Percentiles rank a stretch among this genome's conserved stretches.
phyloP scores from a whole-genome alignment of 2,113 vertebrate species.

The Engraulis encrasicolus region DNA sequence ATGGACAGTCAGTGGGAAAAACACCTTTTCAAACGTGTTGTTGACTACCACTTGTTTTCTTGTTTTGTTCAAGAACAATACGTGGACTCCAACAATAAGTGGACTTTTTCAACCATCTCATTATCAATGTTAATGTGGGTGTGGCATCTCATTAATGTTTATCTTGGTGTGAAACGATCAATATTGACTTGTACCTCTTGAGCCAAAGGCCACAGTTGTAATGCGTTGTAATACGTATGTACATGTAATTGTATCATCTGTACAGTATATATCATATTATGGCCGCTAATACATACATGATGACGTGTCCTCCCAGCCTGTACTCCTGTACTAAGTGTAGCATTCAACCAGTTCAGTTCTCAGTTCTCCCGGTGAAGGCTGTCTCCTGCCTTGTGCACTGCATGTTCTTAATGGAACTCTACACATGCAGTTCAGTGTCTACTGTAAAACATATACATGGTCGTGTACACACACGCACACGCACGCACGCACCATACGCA shows the following conservation, averaged over 20 bases:
- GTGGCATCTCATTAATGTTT: not conserved
- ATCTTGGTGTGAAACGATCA: not conserved
- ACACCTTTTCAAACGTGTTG: not conserved
- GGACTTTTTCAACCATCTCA: constrained; percentile 3
- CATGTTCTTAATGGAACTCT: not conserved
- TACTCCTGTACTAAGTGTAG: constrained; percentile 10
- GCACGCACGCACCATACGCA: not conserved
- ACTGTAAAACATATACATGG: not conserved
- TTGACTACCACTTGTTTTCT: not conserved
- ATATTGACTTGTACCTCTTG: constrained; percentile 18
- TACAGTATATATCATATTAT: not conserved
- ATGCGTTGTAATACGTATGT: constrained; percentile 9
- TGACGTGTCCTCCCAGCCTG: not conserved
- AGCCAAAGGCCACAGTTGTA: constrained; percentile 46
- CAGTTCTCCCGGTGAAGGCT: not conserved
- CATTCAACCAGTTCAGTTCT: not conserved
- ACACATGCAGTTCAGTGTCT: constrained; percentile 30
- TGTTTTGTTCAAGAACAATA: not conserved
- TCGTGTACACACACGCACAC: not conserved
- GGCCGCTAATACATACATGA: not conserved
- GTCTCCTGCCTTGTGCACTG: not conserved
- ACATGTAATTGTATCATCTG: not conserved
- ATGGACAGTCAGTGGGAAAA: not conserved
- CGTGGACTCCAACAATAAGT: constrained; percentile 19
- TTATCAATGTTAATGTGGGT: not conserved